A percentile compares a stretch with the other conserved stretches of the same genome.
Evolutionary conservation across 2,888 invertebrate species (phyloP).

Genomic region (Cremastinae sp.): DNA sequence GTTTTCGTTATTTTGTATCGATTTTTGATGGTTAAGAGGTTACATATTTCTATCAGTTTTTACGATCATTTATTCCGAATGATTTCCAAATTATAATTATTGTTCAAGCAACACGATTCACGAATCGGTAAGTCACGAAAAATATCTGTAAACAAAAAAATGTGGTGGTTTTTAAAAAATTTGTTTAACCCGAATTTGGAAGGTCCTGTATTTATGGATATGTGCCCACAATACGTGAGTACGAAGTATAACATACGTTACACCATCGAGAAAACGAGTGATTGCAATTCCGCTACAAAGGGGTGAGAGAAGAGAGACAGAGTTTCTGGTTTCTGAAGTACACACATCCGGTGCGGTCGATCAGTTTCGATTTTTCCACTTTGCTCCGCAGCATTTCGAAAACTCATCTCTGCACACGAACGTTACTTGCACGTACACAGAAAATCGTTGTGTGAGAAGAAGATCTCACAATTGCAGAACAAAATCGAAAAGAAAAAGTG

Average conservation of each 20-base stretch:
- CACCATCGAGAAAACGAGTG: constrained; percentile 45
- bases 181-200: too few relatives aligned
- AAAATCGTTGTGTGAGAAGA: not conserved
- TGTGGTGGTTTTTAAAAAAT: too few relatives aligned
- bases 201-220: not conserved
- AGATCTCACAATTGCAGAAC: not conserved
- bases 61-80: too few relatives aligned
- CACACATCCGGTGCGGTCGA: constrained; percentile 45
- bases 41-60: too few relatives aligned
- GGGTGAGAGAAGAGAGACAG: constrained; percentile 8
- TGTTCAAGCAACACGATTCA: too few relatives aligned
- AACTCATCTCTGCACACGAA: not conserved
- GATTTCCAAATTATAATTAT: too few relatives aligned
- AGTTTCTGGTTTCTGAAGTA: constrained; percentile 31
- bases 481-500: constrained; percentile 35
- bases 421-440: not conserved
- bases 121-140: too few relatives aligned
- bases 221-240: not conserved
- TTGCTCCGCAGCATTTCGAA: constrained; percentile 17
- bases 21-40: too few relatives aligned
- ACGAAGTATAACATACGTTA: constrained; percentile 28
- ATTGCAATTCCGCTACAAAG: constrained; percentile 53
- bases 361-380: constrained; percentile 37
- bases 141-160: too few relatives aligned
- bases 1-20: too few relatives aligned